Base-by-base conservation (phyloP, 2,797 vertebrate species). In the Limnodromus scolopaceus region DNA sequence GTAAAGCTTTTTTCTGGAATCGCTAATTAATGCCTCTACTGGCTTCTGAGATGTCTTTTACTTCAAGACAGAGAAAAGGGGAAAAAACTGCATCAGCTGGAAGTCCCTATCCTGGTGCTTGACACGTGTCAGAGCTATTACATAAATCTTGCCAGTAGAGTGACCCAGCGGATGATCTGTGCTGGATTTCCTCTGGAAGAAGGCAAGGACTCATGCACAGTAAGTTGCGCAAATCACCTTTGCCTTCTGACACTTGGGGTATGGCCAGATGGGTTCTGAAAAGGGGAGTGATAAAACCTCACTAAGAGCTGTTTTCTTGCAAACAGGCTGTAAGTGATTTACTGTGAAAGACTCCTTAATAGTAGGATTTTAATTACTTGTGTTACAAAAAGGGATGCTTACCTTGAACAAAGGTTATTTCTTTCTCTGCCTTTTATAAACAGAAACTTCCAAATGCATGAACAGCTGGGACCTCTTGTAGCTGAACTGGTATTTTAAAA, bases 161-260 rank as follows among this genome's bases (percentile, higher is more conserved):
- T 96, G 64, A 97, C 89, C 13, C 72, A 90, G 48, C 86, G 38
- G 43, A 95, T 93, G 93, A 72, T 98, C 41, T 98, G 98, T 95
- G 97, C 96, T 41, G 97, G 97, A 55, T 97, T 94, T 39, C 92
- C 95, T 64, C 69, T 82, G 60, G 82, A 91, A 55, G 83, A 85
- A 74, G 87, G 55, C 61, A 96, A 92, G 61, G 91, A 96, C 61
- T 91, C 87, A 9, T 97, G 96, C 85, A 85, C 85, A 43, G 94
- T 97, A 94, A 91, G 93, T 78, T 51, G 12, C 3, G 0, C 22
- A 3, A 22, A 25, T 80, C 27, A 34, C n/a, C 16, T 54, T 64
- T 64, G n/a, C 43, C 49, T 70, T 80, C 38, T 63, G 17, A 41
- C 18, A 5, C 30, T 5, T 55, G 19, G n/a, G 38, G 11, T 54